Conservation (phyloP, 2,797 vertebrate species). For the Zalophus californianus region DNA sequence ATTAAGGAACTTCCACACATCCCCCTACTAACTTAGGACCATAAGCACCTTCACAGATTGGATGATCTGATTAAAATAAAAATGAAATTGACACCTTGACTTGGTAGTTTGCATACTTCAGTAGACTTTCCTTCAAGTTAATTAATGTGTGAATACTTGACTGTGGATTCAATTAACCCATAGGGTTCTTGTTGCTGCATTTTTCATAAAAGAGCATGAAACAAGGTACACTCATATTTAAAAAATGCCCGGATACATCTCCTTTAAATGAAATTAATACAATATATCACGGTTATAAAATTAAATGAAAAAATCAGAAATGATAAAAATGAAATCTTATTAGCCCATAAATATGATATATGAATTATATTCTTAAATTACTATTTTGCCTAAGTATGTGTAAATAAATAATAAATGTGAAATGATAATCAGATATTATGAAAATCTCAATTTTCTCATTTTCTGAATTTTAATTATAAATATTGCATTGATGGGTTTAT, state of each 20-base stretch:
- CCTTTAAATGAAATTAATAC: slow-evolving; percentile 35
- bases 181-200: background rate
- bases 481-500: background rate
- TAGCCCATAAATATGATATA: background rate
- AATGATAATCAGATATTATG: slow-evolving; percentile 16
- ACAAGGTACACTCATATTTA: background rate
- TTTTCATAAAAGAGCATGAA: slow-evolving; percentile 56
- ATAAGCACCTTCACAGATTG: background rate
- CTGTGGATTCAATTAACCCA: slow-evolving; percentile 62
- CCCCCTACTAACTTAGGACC: background rate
- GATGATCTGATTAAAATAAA: slow-evolving; percentile 64
- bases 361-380: slow-evolving; percentile 26
- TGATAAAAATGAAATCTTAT: slow-evolving; percentile 21
- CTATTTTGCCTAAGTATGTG: background rate
- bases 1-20: slow-evolving; percentile 24
- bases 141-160: slow-evolving; percentile 63
- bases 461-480: slow-evolving; percentile 49
- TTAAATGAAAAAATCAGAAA: background rate
- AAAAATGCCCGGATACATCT: background rate
- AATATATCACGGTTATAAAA: background rate
- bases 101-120: slow-evolving; percentile 36
- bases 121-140: slow-evolving; percentile 61
- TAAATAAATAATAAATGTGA: slow-evolving; percentile 46
- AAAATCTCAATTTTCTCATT: slow-evolving; percentile 12
- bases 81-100: slow-evolving; percentile 61